Base-by-base conservation (phyloP, 1,140 invertebrate genomes). In the Phenacoccus solenopsis region DNA sequence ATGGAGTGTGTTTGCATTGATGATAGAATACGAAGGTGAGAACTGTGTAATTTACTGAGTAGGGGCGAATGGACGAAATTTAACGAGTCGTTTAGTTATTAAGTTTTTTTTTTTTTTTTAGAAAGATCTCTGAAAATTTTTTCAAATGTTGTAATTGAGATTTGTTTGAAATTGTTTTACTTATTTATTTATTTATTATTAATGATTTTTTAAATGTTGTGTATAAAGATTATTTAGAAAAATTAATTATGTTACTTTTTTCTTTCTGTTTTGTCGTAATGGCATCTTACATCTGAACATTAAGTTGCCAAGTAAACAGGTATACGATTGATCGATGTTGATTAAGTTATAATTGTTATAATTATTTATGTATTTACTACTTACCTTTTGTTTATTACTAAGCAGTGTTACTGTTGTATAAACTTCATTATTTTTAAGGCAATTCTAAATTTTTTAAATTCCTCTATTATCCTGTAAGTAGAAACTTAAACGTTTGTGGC, bases 261-360 rank as follows among this genome's bases (percentile, higher is more conserved):
- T 64, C 25, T 22, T 64, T 64, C 16, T 64, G 22, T 24, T 64
- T 64, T 24, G 59, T 25, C 22, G 25, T 4, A 25, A n/a, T 20
- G 7, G 21, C 22, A 27, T 64, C 13, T 27, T 64, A 64, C 59
- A 64, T 64, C 59, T 64, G 21, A 49, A 49, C 25, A 16, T 59
- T 24, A 64, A 22, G 22, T 64, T 20, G 20, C 59, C 22, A 64
- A n/a, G 13, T 16, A 49, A 49, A 64, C 4, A 59, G 59, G 59
- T 64, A 64, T 64, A 64, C 59, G 59, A 64, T 64, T 64, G 59
- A 64, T 25, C 59, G 59, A 27, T 64, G 59, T 64, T 64, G 25
- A 64, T 64, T 49, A 49, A 49, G 38, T 64, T 64, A 64, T 59
- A 9, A 59, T 64, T 64, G 59, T 64, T 64, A 64, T 16, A 10